These are phyloP conservation scores for Phyllostomus hastatus DNA, from an alignment of 2,113 vertebrate species.

Conservation along the genomic window DNA sequence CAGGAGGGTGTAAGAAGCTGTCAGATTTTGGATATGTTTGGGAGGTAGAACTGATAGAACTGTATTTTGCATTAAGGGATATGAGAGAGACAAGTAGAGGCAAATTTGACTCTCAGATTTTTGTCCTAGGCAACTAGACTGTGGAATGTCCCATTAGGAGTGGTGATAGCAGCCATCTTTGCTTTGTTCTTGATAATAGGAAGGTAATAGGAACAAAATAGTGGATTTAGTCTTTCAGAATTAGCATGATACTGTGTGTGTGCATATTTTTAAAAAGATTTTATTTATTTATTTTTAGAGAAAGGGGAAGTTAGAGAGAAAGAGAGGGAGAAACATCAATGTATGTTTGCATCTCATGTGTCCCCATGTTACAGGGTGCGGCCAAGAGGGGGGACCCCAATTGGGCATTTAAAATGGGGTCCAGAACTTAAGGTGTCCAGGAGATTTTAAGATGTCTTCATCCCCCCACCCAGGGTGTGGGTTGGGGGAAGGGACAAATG, in stretches of 20 bases:
- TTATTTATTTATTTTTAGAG: too few relatives aligned
- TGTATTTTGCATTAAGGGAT: background rate
- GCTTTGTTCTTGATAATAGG: background rate
- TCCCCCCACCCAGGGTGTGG: too few relatives aligned
- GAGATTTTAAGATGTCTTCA: too few relatives aligned
- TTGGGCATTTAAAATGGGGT: too few relatives aligned
- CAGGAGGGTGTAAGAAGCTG: background rate
- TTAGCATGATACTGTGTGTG: background rate
- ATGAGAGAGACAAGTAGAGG: background rate
- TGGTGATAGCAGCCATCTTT: background rate
- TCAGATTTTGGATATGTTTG: background rate
- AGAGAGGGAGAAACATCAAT: too few relatives aligned
- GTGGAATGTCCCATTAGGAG: background rate
- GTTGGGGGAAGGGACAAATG: too few relatives aligned
- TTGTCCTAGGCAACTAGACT: background rate
- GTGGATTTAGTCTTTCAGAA: background rate
- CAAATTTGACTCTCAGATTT: background rate
- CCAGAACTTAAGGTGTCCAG: too few relatives aligned
- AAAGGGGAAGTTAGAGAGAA: too few relatives aligned
- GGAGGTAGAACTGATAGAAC: background rate
- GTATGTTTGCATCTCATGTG: too few relatives aligned
- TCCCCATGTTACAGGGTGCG: too few relatives aligned
- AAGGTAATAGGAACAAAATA: background rate
- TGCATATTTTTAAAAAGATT: background rate
- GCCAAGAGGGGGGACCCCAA: too few relatives aligned